phyloP scores from a whole-genome alignment of 2,113 vertebrate species.

The Typhlomys cinereus region DNA sequence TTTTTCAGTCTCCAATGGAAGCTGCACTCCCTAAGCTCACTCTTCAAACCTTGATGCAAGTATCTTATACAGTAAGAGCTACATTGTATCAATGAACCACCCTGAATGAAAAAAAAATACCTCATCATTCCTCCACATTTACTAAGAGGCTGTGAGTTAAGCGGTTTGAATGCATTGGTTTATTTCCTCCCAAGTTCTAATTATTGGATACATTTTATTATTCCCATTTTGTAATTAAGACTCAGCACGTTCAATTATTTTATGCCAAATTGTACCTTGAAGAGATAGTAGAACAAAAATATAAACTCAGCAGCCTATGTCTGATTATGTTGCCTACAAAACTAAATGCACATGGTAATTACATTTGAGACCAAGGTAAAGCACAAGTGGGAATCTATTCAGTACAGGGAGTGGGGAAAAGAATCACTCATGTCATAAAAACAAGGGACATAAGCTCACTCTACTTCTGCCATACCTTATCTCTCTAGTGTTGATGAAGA shows the following conservation, averaged over 20 bases:
- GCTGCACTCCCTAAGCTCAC: neutral
- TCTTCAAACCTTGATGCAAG: neutral
- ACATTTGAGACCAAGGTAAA: constrained; percentile 7
- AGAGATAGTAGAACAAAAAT: neutral
- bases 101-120: constrained; percentile 11
- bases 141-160: neutral
- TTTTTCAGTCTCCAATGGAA: neutral
- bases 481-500: neutral
- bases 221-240: neutral
- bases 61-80: neutral
- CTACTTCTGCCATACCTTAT: neutral
- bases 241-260: constrained; percentile 7
- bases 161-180: neutral
- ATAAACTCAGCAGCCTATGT: neutral
- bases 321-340: neutral
- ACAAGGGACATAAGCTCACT: neutral
- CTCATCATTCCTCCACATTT: neutral
- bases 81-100: neutral
- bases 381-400: neutral
- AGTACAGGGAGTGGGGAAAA: too few species aligned
- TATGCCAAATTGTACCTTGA: neutral
- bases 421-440: neutral
- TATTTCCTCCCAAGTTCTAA: constrained; percentile 31
- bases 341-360: neutral
- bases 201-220: constrained; percentile 24